Evolutionary conservation across 2,797 vertebrate species (phyloP), one percentile per base, ranked within the genome.

Genomic region (Ispidina picta): DNA sequence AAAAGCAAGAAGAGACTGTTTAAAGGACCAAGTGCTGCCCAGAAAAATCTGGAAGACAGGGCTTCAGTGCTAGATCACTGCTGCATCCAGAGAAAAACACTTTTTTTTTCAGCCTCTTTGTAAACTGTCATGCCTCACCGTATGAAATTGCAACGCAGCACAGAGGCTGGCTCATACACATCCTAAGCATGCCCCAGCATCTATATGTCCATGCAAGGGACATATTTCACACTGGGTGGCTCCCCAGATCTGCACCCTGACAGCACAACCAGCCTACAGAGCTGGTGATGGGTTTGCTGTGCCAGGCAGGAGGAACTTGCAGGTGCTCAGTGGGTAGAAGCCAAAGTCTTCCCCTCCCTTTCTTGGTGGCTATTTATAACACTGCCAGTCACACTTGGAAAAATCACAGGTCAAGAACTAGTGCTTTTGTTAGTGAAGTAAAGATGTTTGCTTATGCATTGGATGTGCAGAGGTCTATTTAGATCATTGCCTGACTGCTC

Each of bases 171-270:
- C 26, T 71, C 54, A 33, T 14, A 9, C 8, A 20, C 10, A 20
- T 2, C 46, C 39, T 6, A 19, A 41, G 20, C 5, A 8, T n/a
- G 37, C 15, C 28, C 39, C n/a, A 62, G 51, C 7, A 0, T 25
- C 39, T 19, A 0, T 20, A 22, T 19, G 43, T 5, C 49, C 6
- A 0, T 2, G 12, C 46, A 28, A 54, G 20, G 44, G 60, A 52
- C n/a, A 66, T 28, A 9, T 29, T 35, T 56, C 0, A 0, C 3
- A 0, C 0, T 0, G 3, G 63, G 59, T 35, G 69, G 44, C 65
- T 48, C 26, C 35, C 35, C 44, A 55, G 21, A 43, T 4, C 60
- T 21, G 35, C 1, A 4, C 17, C 77, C 58, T 1, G 4, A 22
- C 6, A 58, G 28, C 39, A 33, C 0, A 1, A 39, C 0, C 8